Percentiles rank a stretch among this genome's conserved stretches.
These are phyloP conservation scores for Muscina levida DNA, from an alignment of 2,888 invertebrate species.

Conservation along the genomic window DNA sequence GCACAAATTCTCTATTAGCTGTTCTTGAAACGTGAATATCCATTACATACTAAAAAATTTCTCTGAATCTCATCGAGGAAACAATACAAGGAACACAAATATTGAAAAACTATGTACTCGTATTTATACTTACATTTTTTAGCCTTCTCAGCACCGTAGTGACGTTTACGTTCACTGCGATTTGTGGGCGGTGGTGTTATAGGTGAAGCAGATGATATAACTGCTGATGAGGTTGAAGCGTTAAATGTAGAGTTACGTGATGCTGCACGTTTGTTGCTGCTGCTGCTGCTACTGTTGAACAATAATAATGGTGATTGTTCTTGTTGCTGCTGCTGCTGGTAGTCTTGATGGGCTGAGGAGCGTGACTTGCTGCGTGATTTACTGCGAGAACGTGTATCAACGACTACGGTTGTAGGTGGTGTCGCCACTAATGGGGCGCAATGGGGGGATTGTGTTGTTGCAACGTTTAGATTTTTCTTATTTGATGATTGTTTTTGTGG, in stretches of 20 bases:
- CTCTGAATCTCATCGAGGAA: too few relatives aligned
- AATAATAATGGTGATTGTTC: slow-evolving; percentile 10
- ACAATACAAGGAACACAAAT: too few relatives aligned
- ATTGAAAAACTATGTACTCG: too few relatives aligned
- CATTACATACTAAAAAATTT: too few relatives aligned
- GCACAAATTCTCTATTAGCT: too few relatives aligned
- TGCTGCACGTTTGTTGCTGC: slow-evolving; percentile 59
- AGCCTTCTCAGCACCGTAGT: slow-evolving; percentile 58
- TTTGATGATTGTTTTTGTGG: slow-evolving; percentile 51
- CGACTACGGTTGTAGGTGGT: slow-evolving; percentile 11
- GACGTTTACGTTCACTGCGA: slow-evolving; percentile 72
- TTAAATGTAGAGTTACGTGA: slow-evolving; percentile 64
- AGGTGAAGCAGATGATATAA: slow-evolving; percentile 60
- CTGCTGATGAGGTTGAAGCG: slow-evolving; percentile 57
- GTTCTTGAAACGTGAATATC: too few relatives aligned
- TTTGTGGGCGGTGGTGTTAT: slow-evolving; percentile 43
- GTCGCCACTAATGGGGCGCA: slow-evolving; percentile 57
- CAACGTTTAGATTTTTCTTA: slow-evolving; percentile 53
- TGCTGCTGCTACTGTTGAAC: slow-evolving; percentile 14
- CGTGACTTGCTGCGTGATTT: slow-evolving; percentile 62
- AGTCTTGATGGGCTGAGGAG: slow-evolving; percentile 58
- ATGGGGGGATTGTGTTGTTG: slow-evolving; percentile 64
- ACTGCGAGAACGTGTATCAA: slow-evolving; percentile 59
- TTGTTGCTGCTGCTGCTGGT: slow-evolving; percentile 16
- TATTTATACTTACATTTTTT: slow-evolving; percentile 64